Base-by-base conservation (phyloP, 1,140 invertebrate species). In the Drosophila nigromelanica region DNA sequence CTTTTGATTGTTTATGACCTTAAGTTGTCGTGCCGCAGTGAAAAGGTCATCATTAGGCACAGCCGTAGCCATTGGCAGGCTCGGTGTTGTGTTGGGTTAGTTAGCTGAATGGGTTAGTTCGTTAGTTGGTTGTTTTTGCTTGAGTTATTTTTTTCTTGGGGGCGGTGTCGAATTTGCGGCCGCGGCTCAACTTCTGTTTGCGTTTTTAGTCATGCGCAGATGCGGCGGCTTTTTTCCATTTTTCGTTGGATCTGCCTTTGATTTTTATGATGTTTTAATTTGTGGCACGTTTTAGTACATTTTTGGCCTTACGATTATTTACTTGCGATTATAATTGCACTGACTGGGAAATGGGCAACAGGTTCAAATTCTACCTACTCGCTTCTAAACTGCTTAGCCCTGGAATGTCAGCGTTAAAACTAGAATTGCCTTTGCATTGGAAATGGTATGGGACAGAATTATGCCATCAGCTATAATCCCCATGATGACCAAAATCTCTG, bases 261-360 rank as follows among this genome's bases (percentile, higher is more conserved):
- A 89, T 87, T 89, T 89, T 89, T 89, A 89, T 89, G 83, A 89
- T 89, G 85, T 89, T 89, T 89, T 89, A 89, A 89, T 89, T 89
- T 89, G 83, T 80, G 77, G 85, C 83, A 89, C 83, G 83, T 89
- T 89, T 79, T 63, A 67, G 73, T 80, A 89, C 83, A 82, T 76
- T 76, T 78, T 35, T 4, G 24, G 50, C 42, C 68, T 68, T 74
- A 69, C 73, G 74, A 79, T 50, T 74, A 63, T 71, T 68, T 73
- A 72, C 79, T 78, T 80, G 47, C 73, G 72, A 85, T 78, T 80
- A 55, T 78, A 80, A 60, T 62, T 52, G 64, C 62, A 15, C 39
- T n/a, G 30, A 39, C 51, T 35, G 45, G 42, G 30, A 73, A 72
- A 39, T 4, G 40, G 11, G 43, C 51, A 67, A 61, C 74, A 76